A percentile compares a stretch with the other conserved stretches of the same genome.
phyloP scores from a whole-genome alignment of 2,888 invertebrate species.

The Chironomus riparius region DNA sequence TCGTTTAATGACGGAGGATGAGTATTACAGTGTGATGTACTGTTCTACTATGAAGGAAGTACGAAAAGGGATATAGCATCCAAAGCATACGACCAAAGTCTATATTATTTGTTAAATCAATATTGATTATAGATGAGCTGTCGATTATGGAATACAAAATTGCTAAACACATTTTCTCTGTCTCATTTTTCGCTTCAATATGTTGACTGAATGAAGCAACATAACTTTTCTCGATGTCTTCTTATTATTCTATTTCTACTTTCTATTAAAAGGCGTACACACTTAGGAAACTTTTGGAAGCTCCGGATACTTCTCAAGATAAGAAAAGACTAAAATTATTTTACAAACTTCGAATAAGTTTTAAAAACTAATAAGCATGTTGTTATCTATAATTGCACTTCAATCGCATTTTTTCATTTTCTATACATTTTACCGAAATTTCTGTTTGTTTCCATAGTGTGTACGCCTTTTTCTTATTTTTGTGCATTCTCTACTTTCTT shows the following conservation, averaged over 20 bases:
- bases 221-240: background rate
- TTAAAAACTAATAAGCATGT: too few relatives aligned
- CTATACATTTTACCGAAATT: too few relatives aligned
- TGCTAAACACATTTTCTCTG: background rate
- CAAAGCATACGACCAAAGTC: background rate
- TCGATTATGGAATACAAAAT: constrained; percentile 13
- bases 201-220: background rate
- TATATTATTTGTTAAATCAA: constrained; percentile 14
- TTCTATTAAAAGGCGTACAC: too few relatives aligned
- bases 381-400: too few relatives aligned
- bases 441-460: too few relatives aligned
- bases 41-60: background rate
- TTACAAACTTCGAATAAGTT: too few relatives aligned
- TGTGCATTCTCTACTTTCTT: background rate
- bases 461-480: too few relatives aligned
- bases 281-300: too few relatives aligned
- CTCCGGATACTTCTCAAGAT: too few relatives aligned
- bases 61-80: background rate
- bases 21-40: background rate
- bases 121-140: constrained; percentile 18
- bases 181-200: background rate
- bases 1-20: background rate
- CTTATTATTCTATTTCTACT: background rate
- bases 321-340: too few relatives aligned
- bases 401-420: too few relatives aligned